Base-by-base conservation (phyloP, 2,888 invertebrate genomes). In the Axea sp. region DNA sequence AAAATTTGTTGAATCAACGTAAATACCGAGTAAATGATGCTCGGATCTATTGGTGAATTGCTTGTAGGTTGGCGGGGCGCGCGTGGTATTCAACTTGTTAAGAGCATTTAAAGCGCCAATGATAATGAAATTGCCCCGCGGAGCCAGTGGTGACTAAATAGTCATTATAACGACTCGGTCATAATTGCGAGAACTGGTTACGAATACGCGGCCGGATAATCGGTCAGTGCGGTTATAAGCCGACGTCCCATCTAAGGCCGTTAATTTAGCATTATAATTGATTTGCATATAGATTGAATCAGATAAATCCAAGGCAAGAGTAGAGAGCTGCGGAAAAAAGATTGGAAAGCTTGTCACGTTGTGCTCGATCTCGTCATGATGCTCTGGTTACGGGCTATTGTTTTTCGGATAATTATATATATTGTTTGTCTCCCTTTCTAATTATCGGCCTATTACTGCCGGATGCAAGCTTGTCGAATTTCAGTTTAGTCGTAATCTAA, bases 281-380 rank as follows among this genome's bases (percentile, higher is more conserved):
- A 83, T 84, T 84, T 84, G 83, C 83, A 84, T 84, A 84, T 84
- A 84, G 80, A 84, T 83, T 83, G 83, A 84, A 83, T 81, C 82
- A 77, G 81, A 82, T 83, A 81, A 83, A 84, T 83, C 78, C 74
- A 75, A 74, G 76, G 73, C 72, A 71, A 73, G 71, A 75, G 62
- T 51, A 39, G 60, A 72, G 73, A 72, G 71, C 72, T 57, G 51
- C 64, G 72, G 57, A 67, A 73, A 72, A 67, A 53, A 53, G 67
- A 60, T 73, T 60, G 73, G 53, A 67, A 73, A 73, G 73, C 65
- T 53, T 59, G 72, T 72, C 72, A 65, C 65, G 65, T 65, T 65
- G 72, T 51, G 37, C 59, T 11, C 65, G 59, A 65, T 59, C 59
- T 59, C 72, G 64, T 72, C 64, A 72, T 51, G 72, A 51, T 24